A percentile compares a stretch with the other conserved stretches of the same genome.
Conservation (phyloP, 2,113 vertebrate genomes). For the Chionis minor region DNA sequence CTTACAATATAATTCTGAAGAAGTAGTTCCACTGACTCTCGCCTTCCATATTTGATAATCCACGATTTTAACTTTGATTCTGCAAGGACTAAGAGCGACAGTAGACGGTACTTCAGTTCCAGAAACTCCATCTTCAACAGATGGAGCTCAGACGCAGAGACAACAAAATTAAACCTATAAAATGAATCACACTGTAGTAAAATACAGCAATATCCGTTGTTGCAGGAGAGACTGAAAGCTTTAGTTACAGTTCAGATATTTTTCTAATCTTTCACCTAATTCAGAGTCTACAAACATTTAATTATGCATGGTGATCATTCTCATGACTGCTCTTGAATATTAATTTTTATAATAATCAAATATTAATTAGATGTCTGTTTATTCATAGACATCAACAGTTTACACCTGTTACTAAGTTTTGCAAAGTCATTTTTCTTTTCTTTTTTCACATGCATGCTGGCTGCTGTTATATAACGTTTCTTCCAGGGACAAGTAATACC, state of each 20-base stretch:
- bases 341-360: not conserved
- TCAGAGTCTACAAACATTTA: not conserved
- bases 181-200: constrained; percentile 55
- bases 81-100: constrained; percentile 92
- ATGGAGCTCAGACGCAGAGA: constrained; percentile 89
- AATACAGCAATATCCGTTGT: constrained; percentile 21
- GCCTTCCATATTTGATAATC: constrained; percentile 97
- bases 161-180: constrained; percentile 93
- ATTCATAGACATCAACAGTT: constrained; percentile 18
- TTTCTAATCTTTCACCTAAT: not conserved
- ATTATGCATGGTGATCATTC: not conserved
- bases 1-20: constrained; percentile 93
- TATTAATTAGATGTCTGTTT: not conserved
- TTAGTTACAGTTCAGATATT: not conserved
- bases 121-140: constrained; percentile 97
- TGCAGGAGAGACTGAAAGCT: constrained; percentile 5
- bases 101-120: constrained; percentile 94
- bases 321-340: not conserved
- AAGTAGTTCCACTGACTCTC: constrained; percentile 92
- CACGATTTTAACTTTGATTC: constrained; percentile 98
- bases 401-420: constrained; percentile 43
- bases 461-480: constrained; percentile 74
- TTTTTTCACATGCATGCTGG: constrained; percentile 55
- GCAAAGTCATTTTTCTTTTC: constrained; percentile 64
- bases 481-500: constrained; percentile 53